Evolutionary conservation across 2,888 invertebrate genomes (phyloP).

Genomic region (Morpho deidamia): DNA sequence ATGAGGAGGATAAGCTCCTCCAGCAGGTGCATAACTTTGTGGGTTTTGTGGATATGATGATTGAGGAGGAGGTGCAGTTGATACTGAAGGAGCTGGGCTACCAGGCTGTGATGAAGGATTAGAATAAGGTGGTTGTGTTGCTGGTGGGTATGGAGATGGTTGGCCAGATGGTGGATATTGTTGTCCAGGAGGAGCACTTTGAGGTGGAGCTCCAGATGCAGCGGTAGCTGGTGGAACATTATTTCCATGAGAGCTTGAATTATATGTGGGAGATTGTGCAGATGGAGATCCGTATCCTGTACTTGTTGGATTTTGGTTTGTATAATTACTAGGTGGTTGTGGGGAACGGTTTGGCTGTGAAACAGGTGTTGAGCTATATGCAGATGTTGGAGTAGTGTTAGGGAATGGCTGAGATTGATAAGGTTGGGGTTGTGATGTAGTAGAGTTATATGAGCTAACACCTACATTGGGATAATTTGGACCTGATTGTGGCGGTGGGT

Average conservation of each 20-base stretch:
- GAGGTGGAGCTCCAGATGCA: conserved; percentile 69
- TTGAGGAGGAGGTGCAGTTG: conserved; percentile 77
- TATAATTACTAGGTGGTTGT: conserved; percentile 77
- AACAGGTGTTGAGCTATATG: conserved; percentile 73
- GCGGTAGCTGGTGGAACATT: conserved; percentile 70
- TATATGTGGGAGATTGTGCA: conserved; percentile 81
- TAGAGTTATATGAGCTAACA: conserved; percentile 68
- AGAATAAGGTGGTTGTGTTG: conserved; percentile 78
- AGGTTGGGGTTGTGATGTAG: conserved; percentile 66
- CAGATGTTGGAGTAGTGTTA: conserved; percentile 70
- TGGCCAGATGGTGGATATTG: conserved; percentile 81
- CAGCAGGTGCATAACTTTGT: conserved; percentile 63
- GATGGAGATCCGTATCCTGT: conserved; percentile 81
- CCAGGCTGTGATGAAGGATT: conserved; percentile 76
- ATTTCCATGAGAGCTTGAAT: conserved; percentile 78
- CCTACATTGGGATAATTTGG: conserved; percentile 70
- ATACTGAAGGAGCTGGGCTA: conserved; percentile 69
- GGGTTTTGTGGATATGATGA: conserved; percentile 76
- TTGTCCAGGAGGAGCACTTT: conserved; percentile 77
- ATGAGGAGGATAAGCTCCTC: conserved; percentile 71
- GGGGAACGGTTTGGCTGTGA: conserved; percentile 75
- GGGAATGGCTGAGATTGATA: conserved; percentile 73
- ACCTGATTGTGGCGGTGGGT: conserved; percentile 65
- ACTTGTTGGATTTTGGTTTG: conserved; percentile 75
- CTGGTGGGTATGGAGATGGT: conserved; percentile 81